Conservation (phyloP, 2,797 vertebrate species). For the Paguma larvata region DNA sequence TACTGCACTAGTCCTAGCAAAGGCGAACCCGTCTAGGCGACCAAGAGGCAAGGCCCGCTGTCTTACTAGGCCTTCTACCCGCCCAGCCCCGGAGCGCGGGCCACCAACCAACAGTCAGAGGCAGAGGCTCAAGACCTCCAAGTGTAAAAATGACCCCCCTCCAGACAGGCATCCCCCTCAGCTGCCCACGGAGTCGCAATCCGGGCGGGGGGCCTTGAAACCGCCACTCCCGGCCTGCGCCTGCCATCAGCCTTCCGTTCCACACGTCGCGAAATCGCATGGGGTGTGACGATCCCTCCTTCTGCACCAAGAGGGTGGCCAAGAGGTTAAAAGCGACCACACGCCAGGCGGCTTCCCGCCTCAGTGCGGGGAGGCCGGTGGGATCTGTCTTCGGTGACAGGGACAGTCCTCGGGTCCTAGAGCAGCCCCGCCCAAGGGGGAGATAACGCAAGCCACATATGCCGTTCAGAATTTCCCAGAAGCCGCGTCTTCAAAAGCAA, state of each 20-base stretch:
- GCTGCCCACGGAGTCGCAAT: fast-evolving
- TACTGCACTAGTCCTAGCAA: background rate
- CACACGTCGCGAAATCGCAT: background rate
- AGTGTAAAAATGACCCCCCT: background rate
- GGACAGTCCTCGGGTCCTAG: background rate
- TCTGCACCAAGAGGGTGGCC: background rate
- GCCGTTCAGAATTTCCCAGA: background rate
- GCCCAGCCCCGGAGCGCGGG: fast-evolving
- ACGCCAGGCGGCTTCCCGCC: background rate
- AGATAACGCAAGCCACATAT: fast-evolving
- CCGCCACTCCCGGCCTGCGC: fast-evolving
- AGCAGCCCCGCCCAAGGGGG: background rate
- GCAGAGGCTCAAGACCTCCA: background rate
- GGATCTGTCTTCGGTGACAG: background rate
- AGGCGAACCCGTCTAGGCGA: background rate
- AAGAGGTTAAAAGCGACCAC: background rate
- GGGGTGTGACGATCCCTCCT: background rate
- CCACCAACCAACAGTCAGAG: background rate
- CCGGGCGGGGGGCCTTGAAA: background rate
- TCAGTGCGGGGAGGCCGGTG: fast-evolving
- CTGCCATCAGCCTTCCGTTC: background rate
- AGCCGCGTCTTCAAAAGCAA: background rate
- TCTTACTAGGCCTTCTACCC: background rate
- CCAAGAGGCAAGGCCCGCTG: too few species aligned
- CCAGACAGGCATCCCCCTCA: fast-evolving